These are phyloP conservation scores for Hypotaenidia okinawae DNA, from an alignment of 2,797 vertebrate genomes.

Conservation along the genomic window DNA sequence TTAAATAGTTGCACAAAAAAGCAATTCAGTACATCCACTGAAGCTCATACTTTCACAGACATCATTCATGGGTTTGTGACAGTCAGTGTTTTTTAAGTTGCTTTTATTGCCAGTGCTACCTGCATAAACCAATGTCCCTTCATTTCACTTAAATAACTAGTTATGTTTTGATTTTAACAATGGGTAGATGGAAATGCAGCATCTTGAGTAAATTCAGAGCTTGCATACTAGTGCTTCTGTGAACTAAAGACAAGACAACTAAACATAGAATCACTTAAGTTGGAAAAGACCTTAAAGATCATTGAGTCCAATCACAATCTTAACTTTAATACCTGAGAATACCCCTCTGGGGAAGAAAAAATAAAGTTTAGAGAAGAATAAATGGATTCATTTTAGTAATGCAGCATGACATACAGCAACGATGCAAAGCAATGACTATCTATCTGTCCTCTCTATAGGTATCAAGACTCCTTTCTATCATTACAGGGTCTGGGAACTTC, in stretches of 20 bases:
- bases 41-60: neutral
- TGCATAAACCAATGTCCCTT: neutral
- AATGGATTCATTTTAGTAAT: neutral
- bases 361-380: neutral
- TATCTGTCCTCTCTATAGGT: neutral
- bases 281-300: too few relatives aligned
- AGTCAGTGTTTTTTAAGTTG: neutral
- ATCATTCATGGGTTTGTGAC: neutral
- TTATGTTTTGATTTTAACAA: neutral
- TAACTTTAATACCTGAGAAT: neutral
- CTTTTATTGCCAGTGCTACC: neutral
- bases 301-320: too few relatives aligned
- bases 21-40: neutral
- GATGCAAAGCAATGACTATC: neutral
- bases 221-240: neutral
- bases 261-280: neutral
- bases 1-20: neutral
- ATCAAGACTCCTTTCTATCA: neutral
- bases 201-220: neutral
- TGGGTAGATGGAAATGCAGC: neutral
- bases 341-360: neutral
- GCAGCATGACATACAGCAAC: neutral
- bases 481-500: neutral
- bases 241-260: neutral
- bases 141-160: neutral